Evolutionary conservation across 2,888 invertebrate genomes (phyloP), one percentile per base, ranked within the genome.

Genomic region (Neuroscelio doddi): DNA sequence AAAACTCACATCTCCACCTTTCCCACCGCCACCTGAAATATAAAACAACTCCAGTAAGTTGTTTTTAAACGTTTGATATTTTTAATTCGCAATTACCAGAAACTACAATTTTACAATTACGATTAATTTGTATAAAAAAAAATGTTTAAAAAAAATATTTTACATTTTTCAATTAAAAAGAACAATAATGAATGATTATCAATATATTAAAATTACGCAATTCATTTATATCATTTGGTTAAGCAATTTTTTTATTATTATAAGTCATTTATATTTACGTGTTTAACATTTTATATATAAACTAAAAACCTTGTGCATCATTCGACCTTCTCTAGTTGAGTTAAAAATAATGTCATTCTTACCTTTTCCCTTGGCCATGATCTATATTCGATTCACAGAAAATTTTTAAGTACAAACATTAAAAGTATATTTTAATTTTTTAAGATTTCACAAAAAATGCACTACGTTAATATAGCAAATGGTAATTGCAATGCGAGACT

Each of bases 301-400:
- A 55, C 14, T 14, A 7, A 10, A 50, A 42, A 41, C 30, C 9
- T 46, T 34, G 15, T 15, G 5, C 24, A 30, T 27, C 12, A 16
- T 17, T 59, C 41, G 51, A 59, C 41, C 38, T 46, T 59, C 21
- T 34, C 26, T n/a, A n/a, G 21, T 29, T 30, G 32, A 45, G 24
- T 42, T 51, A 58, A 55, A 62, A 49, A 63, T 59, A 65, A 50
- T 46, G 8, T 10, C 46, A 52, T 41, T 32, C 67, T 69, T 53
- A 76, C 76, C 76, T 72, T 76, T 76, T 69, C 76, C 76, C 42
- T 76, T 76, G 57, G 67, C 75, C 76, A 76, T 76, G 47, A 34
- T 59, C 17, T 26, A 45, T 51, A 26, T 26, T 15, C 15, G 17
- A 14, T 16, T 50, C 21, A 21, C 41, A 12, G 42, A 17, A 50